Base-by-base conservation (phyloP, 1,140 invertebrate species). In the Lepidurus arcticus region DNA sequence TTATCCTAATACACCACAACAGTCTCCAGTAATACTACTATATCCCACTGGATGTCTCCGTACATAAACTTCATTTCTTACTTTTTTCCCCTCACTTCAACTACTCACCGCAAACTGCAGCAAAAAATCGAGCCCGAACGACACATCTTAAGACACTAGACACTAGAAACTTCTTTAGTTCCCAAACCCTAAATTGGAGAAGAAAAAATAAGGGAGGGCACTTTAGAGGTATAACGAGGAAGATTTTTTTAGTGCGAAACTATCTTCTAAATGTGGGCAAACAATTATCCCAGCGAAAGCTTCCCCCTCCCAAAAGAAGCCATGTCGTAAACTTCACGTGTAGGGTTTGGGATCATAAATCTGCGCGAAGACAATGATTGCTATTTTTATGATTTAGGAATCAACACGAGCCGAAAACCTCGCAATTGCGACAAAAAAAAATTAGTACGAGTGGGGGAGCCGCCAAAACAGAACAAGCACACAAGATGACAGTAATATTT, bases 321-420 rank as follows among this genome's bases (percentile, higher is more conserved):
- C 34, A 34, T 34, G 2, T 34, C 34, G 34, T 34, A 34, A 34
- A 34, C 34, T 34, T 34, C 34, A 2, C 34, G 34, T 34, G 34
- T 21, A 65, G 53, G 13, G 53, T 21, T 65, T 65, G 9, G 53
- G 13, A 21, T 65, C 53, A 65, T 65, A 65, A 65, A 21, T 65
- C 34, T 65, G 53, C 53, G 53, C 53, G 53, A 65, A 65, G 53
- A 65, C 53, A 65, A 65, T 65, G 16, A 65, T 65, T 65, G 53
- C n/a, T 13, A 65, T 13, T 65, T 65, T 65, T 65, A 65, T 65
- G 13, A n/a, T 21, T 65, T 13, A 21, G 53, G 53, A 13, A 21
- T 65, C 53, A 65, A 65, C 16, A 65, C 53, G 5, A n/a, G 53
- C 21, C 16, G 16, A 13, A 9, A n/a, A 21, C 53, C n/a, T 7